These are phyloP conservation scores for Thalassarche chlororhynchos DNA, from an alignment of 2,113 vertebrate genomes.

Conservation along the genomic window DNA sequence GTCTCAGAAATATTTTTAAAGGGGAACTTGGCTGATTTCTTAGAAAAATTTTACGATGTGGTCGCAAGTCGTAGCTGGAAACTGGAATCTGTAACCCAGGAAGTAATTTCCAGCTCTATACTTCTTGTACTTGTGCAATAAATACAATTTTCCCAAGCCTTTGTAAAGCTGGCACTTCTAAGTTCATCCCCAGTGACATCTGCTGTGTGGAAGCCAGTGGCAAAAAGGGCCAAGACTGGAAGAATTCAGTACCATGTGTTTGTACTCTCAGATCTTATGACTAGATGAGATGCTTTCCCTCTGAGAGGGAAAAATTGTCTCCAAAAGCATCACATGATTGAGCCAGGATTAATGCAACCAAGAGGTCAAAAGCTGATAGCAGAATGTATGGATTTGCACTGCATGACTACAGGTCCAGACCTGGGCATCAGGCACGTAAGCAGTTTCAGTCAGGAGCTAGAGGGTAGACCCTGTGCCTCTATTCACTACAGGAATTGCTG, in stretches of 20 bases:
- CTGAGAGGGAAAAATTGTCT: background rate
- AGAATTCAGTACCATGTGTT: background rate
- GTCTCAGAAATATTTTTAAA: background rate
- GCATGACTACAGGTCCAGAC: background rate
- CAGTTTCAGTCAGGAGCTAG: background rate
- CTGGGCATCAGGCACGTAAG: accelerated
- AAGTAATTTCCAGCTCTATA: background rate
- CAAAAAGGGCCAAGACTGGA: background rate
- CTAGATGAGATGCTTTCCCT: background rate
- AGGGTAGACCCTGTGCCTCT: background rate
- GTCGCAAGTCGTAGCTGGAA: background rate
- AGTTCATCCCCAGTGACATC: background rate
- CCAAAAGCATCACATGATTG: background rate
- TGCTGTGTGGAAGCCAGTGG: background rate
- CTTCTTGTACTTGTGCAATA: background rate
- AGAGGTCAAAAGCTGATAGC: background rate
- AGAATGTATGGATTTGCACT: background rate
- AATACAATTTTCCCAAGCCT: background rate
- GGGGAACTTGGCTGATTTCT: background rate
- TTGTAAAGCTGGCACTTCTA: background rate
- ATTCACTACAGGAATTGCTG: background rate
- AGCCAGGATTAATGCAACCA: background rate
- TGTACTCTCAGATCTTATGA: background rate
- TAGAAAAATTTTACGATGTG: background rate
- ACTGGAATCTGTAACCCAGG: background rate